phyloP scores from a whole-genome alignment of 1,140 invertebrate genomes.

The Mylabris phalerata region DNA sequence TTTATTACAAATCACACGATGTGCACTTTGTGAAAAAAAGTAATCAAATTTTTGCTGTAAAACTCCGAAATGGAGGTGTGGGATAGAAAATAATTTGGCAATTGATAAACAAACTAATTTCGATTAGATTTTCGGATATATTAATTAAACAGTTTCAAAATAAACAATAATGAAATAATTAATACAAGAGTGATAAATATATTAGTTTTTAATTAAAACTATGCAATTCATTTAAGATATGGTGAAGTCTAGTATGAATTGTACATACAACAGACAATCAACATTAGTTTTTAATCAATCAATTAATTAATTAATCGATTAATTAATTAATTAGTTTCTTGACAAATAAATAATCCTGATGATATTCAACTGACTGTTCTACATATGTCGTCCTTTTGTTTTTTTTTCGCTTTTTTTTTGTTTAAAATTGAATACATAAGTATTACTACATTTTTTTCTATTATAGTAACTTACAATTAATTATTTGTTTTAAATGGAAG shows the following conservation, averaged over 20 bases:
- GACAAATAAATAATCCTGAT: constrained; percentile 31
- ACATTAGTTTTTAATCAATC: constrained; percentile 14
- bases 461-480: constrained; percentile 39
- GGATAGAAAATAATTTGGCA: too few relatives aligned
- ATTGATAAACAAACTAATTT: too few relatives aligned
- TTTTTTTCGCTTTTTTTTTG: background rate
- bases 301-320: too few relatives aligned
- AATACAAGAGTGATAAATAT: constrained; percentile 7
- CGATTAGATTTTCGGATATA: too few relatives aligned
- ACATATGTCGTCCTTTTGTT: background rate
- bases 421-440: constrained; percentile 32
- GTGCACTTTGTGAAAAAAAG: too few relatives aligned
- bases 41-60: too few relatives aligned
- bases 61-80: too few relatives aligned
- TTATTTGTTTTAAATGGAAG: constrained; percentile 44
- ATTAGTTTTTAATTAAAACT: constrained; percentile 36
- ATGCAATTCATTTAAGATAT: constrained; percentile 37
- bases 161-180: too few relatives aligned
- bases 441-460: constrained; percentile 24
- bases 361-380: constrained; percentile 14
- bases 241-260: constrained; percentile 33
- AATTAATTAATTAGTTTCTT: background rate
- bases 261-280: constrained; percentile 37
- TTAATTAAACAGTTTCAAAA: too few relatives aligned
- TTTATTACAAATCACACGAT: too few relatives aligned